phyloP scores from a whole-genome alignment of 1,140 invertebrate species.

The Drosophila ohnishii region DNA sequence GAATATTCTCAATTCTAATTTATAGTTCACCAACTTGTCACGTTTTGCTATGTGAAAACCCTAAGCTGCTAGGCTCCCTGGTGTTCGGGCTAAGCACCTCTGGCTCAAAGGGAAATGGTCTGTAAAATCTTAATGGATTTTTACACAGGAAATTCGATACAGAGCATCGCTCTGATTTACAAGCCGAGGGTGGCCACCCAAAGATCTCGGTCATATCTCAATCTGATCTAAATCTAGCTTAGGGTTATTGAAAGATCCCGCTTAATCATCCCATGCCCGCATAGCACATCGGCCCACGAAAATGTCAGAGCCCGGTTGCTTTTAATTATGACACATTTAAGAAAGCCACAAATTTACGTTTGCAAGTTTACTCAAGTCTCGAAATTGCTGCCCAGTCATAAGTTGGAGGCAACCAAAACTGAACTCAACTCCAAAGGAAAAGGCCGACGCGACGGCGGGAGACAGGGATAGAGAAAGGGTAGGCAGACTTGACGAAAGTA shows the following conservation, averaged over 20 bases:
- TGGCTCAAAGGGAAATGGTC: slow-evolving; percentile 8
- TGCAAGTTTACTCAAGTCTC: slow-evolving; percentile 30
- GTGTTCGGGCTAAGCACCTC: background rate
- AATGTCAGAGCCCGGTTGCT: slow-evolving; percentile 16
- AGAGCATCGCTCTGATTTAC: slow-evolving; percentile 5
- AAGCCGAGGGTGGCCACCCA: slow-evolving; percentile 25
- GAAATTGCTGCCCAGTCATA: slow-evolving; percentile 58
- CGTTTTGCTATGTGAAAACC: slow-evolving; percentile 1
- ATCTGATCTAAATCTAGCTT: slow-evolving; percentile 27
- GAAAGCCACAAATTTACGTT: slow-evolving; percentile 58
- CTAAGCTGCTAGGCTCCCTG: slow-evolving; percentile 1
- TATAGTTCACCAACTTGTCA: slow-evolving; percentile 2
- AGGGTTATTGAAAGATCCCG: slow-evolving; percentile 10
- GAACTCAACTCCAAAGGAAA: slow-evolving; percentile 39
- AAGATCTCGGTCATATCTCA: slow-evolving; percentile 15
- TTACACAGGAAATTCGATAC: slow-evolving; percentile 29
- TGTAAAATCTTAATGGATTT: slow-evolving; percentile 12
- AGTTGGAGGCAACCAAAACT: slow-evolving; percentile 24
- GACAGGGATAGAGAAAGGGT: slow-evolving; percentile 25
- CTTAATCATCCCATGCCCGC: slow-evolving; percentile 30
- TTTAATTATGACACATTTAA: slow-evolving; percentile 73
- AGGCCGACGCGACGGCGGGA: slow-evolving; percentile 26
- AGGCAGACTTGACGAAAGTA: slow-evolving; percentile 64
- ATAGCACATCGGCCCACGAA: slow-evolving; percentile 25
- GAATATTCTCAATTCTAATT: slow-evolving; percentile 1